phyloP scores from a whole-genome alignment of 2,797 vertebrate species.

The Malacoraja senta region DNA sequence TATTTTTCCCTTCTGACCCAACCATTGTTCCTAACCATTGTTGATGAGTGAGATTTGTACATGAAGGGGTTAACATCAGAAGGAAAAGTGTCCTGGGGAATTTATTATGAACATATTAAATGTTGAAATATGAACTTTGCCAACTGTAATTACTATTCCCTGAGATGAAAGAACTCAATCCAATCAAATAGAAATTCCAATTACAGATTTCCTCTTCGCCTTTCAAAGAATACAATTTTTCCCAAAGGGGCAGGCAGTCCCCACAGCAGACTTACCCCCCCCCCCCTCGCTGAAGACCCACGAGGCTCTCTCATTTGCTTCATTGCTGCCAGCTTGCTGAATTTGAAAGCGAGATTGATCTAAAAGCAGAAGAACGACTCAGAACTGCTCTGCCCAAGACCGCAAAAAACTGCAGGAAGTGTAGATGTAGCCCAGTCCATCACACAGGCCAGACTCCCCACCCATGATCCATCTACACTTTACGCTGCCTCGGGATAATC shows the following conservation, averaged over 20 bases:
- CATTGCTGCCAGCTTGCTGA: neutral
- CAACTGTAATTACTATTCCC: neutral
- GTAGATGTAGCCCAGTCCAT: too few relatives aligned
- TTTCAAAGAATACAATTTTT: conserved; percentile 11
- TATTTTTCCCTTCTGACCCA: too few relatives aligned
- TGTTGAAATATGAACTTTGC: neutral
- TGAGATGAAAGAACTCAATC: conserved; percentile 12
- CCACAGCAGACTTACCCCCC: neutral
- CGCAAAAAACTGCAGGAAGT: too few relatives aligned
- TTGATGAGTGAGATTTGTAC: neutral
- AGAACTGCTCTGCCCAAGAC: too few relatives aligned
- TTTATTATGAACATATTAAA: neutral
- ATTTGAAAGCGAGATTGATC: too few relatives aligned
- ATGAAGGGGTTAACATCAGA: conserved; percentile 13
- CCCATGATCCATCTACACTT: too few relatives aligned
- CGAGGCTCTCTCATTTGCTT: neutral
- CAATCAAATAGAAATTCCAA: conserved; percentile 31
- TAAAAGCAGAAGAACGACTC: too few relatives aligned
- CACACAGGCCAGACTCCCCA: too few relatives aligned
- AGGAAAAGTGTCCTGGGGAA: neutral
- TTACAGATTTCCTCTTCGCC: neutral
- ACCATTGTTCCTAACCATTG: neutral
- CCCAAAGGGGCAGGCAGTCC: neutral
- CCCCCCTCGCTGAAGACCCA: too few relatives aligned
- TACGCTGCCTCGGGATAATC: too few relatives aligned